A percentile compares a stretch with the other conserved stretches of the same genome.
Conservation (phyloP, 2,888 invertebrate species). For the Ectemnius cavifrons region DNA sequence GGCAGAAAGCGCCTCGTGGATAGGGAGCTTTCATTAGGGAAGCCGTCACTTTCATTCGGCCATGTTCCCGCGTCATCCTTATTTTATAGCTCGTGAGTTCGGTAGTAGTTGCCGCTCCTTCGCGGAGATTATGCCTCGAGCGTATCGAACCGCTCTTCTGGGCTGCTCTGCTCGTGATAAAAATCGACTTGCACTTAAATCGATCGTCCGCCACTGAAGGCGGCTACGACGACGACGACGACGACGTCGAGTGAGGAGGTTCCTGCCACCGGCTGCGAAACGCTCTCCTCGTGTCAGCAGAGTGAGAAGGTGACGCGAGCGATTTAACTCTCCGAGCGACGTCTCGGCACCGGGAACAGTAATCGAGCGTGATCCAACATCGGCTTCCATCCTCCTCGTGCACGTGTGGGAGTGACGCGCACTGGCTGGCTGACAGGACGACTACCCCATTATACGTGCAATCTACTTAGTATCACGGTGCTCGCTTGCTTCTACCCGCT, state of each 20-base stretch:
- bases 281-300: constrained; percentile 18
- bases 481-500: constrained; percentile 29
- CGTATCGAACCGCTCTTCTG: no score
- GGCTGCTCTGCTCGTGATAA: no score
- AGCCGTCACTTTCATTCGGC: constrained; percentile 10
- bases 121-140: not conserved
- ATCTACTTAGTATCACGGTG: constrained; percentile 56
- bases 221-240: no score
- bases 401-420: constrained; percentile 5
- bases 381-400: constrained; percentile 36
- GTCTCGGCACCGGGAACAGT: constrained; percentile 44
- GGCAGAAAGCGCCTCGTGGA: not conserved
- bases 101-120: not conserved
- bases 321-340: constrained; percentile 25
- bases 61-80: not conserved
- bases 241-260: no score
- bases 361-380: constrained; percentile 55
- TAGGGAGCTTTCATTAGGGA: not conserved
- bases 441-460: constrained; percentile 58
- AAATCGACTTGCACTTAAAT: no score
- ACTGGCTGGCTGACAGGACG: constrained; percentile 19
- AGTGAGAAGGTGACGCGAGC: constrained; percentile 10
- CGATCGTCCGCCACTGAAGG: no score
- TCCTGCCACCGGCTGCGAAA: no score
- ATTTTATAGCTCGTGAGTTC: not conserved